These are phyloP conservation scores for Synergus umbraculus DNA, from an alignment of 2,888 invertebrate genomes.

Conservation along the genomic window DNA sequence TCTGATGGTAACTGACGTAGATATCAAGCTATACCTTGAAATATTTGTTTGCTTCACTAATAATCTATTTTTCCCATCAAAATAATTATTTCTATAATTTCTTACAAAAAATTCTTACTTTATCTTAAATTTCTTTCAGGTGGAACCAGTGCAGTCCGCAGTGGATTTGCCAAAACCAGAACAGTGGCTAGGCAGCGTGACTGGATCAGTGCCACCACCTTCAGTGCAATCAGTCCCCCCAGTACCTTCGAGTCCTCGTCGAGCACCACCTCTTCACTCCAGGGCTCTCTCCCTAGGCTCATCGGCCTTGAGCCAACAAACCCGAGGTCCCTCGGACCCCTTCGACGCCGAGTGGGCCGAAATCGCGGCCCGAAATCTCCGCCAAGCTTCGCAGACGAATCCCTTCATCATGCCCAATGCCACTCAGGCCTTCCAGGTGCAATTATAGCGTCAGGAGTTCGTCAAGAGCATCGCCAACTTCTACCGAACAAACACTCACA, in stretches of 20 bases:
- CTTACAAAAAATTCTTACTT: no score
- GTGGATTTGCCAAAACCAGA: slow-evolving; percentile 86
- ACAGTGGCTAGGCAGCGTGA: slow-evolving; percentile 89
- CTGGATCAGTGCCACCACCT: slow-evolving; percentile 79
- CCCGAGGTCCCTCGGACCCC: slow-evolving; percentile 80
- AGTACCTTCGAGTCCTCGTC: slow-evolving; percentile 68
- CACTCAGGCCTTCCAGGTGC: slow-evolving; percentile 81
- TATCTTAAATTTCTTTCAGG: slow-evolving; percentile 59
- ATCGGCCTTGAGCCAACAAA: slow-evolving; percentile 69
- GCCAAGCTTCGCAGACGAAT: slow-evolving; percentile 80
- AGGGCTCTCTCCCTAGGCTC: slow-evolving; percentile 80
- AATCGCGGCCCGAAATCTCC: slow-evolving; percentile 79
- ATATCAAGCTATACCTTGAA: no score
- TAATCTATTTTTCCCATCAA: no score
- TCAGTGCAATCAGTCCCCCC: slow-evolving; percentile 73
- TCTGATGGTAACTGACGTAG: no score
- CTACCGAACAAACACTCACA: slow-evolving; percentile 68
- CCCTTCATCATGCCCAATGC: slow-evolving; percentile 80
- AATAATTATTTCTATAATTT: no score
- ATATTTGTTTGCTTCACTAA: no score
- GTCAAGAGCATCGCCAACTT: slow-evolving; percentile 68
- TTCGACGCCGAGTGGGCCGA: slow-evolving; percentile 93
- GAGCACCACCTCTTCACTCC: slow-evolving; percentile 80
- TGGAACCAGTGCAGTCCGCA: slow-evolving; percentile 76
- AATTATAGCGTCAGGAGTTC: slow-evolving; percentile 79